phyloP scores from a whole-genome alignment of 1,140 invertebrate genomes.

The Bilobella aurantiaca region DNA sequence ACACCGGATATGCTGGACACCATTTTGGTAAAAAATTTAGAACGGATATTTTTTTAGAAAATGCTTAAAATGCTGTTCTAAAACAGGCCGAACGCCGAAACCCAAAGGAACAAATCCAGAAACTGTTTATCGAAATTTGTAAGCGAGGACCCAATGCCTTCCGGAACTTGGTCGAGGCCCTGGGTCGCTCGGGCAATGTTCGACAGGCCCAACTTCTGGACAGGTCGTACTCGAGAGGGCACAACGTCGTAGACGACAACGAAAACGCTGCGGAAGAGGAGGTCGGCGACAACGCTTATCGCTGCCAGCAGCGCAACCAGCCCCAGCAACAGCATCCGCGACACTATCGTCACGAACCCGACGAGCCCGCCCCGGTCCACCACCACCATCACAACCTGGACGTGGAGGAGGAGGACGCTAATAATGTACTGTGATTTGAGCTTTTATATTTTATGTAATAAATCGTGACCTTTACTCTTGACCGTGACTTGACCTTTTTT shows the following conservation, averaged over 20 bases:
- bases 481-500: not conserved
- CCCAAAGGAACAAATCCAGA: conserved; percentile 7
- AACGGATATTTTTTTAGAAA: not conserved
- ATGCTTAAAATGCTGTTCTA: not conserved
- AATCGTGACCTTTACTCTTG: not conserved
- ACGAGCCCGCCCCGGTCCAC: not conserved
- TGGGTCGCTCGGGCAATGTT: not conserved
- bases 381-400: no score
- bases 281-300: not conserved
- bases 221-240: not conserved
- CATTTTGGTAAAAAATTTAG: not conserved
- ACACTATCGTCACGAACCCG: not conserved
- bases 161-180: conserved; percentile 1
- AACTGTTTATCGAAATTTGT: conserved; percentile 3
- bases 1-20: conserved; percentile 2
- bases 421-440: conserved; percentile 4
- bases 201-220: conserved; percentile 3
- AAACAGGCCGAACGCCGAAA: not conserved
- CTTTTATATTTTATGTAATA: conserved; percentile 5
- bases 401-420: not conserved
- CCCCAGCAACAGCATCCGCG: not conserved
- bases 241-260: not conserved
- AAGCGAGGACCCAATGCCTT: conserved; percentile 7
- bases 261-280: not conserved
- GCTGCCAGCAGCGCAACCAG: not conserved